Evolutionary conservation across 1,140 invertebrate species (phyloP).

Genomic region (Procambarus virginalis): DNA sequence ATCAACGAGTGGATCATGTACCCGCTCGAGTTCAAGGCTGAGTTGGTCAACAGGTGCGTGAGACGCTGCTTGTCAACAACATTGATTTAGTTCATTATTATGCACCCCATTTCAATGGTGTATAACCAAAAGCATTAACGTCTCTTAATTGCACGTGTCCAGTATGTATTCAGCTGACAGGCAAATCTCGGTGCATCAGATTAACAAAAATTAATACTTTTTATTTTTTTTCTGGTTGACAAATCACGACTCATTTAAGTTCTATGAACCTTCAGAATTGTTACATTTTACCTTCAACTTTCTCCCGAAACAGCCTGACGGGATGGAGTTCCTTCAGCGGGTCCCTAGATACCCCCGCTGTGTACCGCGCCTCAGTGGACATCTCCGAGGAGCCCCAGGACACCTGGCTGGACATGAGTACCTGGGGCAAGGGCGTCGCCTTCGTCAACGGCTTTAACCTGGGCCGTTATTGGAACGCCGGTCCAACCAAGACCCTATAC

Average conservation of each 20-base stretch:
- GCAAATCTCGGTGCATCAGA: no score
- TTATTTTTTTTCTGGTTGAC: no score
- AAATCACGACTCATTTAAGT: no score
- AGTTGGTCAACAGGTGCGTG: conserved; percentile 34
- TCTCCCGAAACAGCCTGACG: conserved; percentile 14
- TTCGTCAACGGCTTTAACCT: conserved; percentile 81
- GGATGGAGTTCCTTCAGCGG: conserved; percentile 38
- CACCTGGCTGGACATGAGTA: conserved; percentile 74
- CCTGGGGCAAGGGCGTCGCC: conserved; percentile 79
- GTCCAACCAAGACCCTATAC: conserved; percentile 79
- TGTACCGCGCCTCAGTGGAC: conserved; percentile 24
- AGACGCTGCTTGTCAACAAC: neutral
- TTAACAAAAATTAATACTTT: no score
- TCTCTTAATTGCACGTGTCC: no score
- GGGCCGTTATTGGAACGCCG: conserved; percentile 78
- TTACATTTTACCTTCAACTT: no score
- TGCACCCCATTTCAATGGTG: no score
- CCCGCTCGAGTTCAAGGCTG: conserved; percentile 77
- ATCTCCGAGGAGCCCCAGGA: conserved; percentile 70
- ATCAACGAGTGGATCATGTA: conserved; percentile 76
- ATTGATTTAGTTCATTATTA: no score
- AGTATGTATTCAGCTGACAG: no score
- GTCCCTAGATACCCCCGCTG: conserved; percentile 13
- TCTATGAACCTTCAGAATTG: no score
- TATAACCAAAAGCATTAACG: no score